Conservation (phyloP, 2,888 invertebrate genomes). For the Sisyra terminalis region DNA sequence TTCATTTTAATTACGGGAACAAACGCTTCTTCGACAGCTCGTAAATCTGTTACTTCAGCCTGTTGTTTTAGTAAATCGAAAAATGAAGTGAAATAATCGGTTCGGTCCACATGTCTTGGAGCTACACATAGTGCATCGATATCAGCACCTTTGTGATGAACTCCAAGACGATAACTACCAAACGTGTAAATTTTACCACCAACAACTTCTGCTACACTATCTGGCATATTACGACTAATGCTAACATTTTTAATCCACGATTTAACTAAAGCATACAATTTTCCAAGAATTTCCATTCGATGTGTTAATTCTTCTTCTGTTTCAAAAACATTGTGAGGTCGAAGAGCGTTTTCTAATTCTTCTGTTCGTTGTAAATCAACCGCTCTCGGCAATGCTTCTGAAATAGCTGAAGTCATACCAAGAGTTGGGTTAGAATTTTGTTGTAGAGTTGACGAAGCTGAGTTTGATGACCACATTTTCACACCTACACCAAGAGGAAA, state of each 20-base stretch:
- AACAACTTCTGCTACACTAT: conserved; percentile 72
- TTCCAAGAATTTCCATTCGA: conserved; percentile 68
- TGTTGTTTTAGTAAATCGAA: conserved; percentile 78
- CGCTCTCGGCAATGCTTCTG: conserved; percentile 67
- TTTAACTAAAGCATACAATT: conserved; percentile 79
- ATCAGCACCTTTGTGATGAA: conserved; percentile 95
- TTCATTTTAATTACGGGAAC: conserved; percentile 99
- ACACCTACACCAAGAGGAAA: not conserved
- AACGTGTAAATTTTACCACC: conserved; percentile 99
- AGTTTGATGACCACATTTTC: conserved; percentile 35
- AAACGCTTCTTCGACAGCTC: conserved; percentile 94
- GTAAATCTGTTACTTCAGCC: conserved; percentile 66
- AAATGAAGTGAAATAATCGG: conserved; percentile 93
- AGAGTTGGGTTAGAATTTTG: conserved; percentile 37
- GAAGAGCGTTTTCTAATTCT: conserved; percentile 61
- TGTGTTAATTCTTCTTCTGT: conserved; percentile 80
- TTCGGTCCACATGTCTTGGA: conserved; percentile 84
- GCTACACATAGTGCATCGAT: conserved; percentile 98
- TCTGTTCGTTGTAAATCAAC: conserved; percentile 57
- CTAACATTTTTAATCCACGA: conserved; percentile 90
- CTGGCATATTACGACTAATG: conserved; percentile 79
- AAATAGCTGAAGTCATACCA: conserved; percentile 93
- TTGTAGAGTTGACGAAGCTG: conserved; percentile 24
- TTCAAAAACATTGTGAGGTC: conserved; percentile 81
- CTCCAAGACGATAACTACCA: conserved; percentile 90